These are phyloP conservation scores for Cygnus atratus DNA, from an alignment of 2,113 vertebrate species.

Conservation along the genomic window DNA sequence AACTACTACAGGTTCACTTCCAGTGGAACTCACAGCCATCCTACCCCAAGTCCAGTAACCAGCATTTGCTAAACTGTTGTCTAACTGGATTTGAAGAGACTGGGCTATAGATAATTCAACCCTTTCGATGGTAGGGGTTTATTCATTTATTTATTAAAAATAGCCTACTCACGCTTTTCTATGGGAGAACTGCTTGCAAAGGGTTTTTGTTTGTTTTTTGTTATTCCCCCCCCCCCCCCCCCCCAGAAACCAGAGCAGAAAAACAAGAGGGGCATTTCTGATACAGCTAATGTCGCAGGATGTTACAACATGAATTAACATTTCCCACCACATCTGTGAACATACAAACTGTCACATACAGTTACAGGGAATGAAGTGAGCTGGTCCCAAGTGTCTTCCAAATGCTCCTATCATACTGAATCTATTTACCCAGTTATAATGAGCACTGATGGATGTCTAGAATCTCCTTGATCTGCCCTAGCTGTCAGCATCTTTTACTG, in stretches of 20 bases:
- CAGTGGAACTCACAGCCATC: background rate
- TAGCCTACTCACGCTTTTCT: background rate
- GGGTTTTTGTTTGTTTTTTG: background rate
- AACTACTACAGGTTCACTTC: background rate
- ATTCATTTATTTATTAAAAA: background rate
- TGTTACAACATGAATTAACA: background rate
- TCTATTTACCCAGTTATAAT: constrained; percentile 41
- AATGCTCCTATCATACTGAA: constrained; percentile 42
- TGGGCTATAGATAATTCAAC: background rate
- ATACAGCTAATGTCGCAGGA: background rate
- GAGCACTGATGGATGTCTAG: constrained; percentile 38
- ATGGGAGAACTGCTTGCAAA: background rate
- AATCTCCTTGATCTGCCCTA: constrained; percentile 53
- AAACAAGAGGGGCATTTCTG: background rate
- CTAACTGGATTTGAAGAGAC: background rate
- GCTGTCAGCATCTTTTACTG: constrained; percentile 13
- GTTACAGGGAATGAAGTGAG: constrained; percentile 4
- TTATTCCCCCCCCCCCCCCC: background rate
- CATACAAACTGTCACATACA: constrained; percentile 14
- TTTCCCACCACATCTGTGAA: background rate
- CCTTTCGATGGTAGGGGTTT: background rate
- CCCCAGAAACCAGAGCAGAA: background rate
- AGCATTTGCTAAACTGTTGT: background rate
- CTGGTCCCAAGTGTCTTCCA: constrained; percentile 37
- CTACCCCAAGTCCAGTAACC: background rate